Evolutionary conservation across 2,888 invertebrate species (phyloP), one percentile per base, ranked within the genome.

Genomic region (Elmis aenea): DNA sequence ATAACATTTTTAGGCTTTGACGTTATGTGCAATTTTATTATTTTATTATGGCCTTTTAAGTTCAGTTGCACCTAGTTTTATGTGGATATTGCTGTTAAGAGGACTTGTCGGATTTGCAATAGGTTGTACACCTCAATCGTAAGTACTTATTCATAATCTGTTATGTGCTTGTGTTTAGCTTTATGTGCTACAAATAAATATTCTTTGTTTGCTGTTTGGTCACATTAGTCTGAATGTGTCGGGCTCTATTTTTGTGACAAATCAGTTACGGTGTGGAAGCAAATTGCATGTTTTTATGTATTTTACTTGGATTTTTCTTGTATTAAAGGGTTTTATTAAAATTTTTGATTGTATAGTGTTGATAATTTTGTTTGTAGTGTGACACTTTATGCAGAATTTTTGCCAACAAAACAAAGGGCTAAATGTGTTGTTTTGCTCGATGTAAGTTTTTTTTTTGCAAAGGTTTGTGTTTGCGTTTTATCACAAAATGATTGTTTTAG

Each of bases 41-140:
- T 92, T 91, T 64, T 87, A 90, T 63, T 95, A 92, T 68, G 95
- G 94, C 8, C 70, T 93, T 13, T 67, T 95, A 21, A 93, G 93
- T 69, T 79, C 94, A 1, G 79, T 93, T 54, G 86, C 94, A 1
- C 93, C 94, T 2, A 91, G 85, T 61, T 94, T 89, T 62, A 77
- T 86, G 32, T 93, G 94, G 90, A 73, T 96, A 36, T 71, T 96
- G 22, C 76, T 94, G 37, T 71, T 96, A n/a, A 74, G 95, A 62
- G 89, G 92, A 8, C 74, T 94, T 5, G 94, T 94, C 6, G 95
- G 96, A 25, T 93, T 96, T 71, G 92, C 94, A 11, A 92, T 95
- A 58, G 95, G 95, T 51, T 94, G 95, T 63, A 91, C 93, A 20
- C 94, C 95, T 33, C 95, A 96, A 70, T 92, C 94, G 93, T 93